Percentiles rank a stretch among this genome's conserved stretches.
Evolutionary conservation across 2,797 vertebrate genomes (phyloP).

Genomic region (Acanthurus leucopareius): DNA sequence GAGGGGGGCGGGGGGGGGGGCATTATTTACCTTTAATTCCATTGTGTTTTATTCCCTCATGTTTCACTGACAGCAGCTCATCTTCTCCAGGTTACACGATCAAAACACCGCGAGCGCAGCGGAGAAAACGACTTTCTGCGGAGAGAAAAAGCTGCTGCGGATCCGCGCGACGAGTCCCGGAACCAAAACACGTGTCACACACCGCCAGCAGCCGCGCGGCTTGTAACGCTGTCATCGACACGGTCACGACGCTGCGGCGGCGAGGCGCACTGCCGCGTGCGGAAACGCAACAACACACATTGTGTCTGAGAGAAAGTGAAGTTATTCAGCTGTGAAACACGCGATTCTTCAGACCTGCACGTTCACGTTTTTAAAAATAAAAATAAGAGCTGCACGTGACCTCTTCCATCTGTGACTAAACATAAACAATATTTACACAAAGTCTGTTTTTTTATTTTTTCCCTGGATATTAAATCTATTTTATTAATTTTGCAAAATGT

Average conservation of each 20-base stretch:
- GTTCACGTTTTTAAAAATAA: too few relatives aligned
- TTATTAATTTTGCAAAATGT: too few relatives aligned
- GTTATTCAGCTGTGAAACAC: background rate
- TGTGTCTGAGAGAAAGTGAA: background rate
- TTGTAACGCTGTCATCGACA: background rate
- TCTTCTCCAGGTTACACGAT: too few relatives aligned
- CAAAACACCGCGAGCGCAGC: too few relatives aligned
- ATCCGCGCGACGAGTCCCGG: background rate
- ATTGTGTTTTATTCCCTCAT: slow-evolving; percentile 32
- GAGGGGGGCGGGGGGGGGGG: too few relatives aligned
- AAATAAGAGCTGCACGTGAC: too few relatives aligned
- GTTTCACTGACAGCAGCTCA: background rate
- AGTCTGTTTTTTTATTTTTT: too few relatives aligned
- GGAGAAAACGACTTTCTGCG: background rate
- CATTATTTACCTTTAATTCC: slow-evolving; percentile 24
- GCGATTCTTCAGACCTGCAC: too few relatives aligned
- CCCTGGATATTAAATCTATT: too few relatives aligned
- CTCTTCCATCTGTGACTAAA: too few relatives aligned
- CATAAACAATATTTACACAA: too few relatives aligned
- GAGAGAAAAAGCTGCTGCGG: background rate
- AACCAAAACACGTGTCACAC: slow-evolving; percentile 6
- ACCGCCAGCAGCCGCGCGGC: too few relatives aligned
- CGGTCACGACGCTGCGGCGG: background rate
- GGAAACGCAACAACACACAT: background rate
- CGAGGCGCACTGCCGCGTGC: background rate